Evolutionary conservation across 2,888 invertebrate genomes (phyloP), one percentile per base, ranked within the genome.

Genomic region (Lithophane ornitopus): DNA sequence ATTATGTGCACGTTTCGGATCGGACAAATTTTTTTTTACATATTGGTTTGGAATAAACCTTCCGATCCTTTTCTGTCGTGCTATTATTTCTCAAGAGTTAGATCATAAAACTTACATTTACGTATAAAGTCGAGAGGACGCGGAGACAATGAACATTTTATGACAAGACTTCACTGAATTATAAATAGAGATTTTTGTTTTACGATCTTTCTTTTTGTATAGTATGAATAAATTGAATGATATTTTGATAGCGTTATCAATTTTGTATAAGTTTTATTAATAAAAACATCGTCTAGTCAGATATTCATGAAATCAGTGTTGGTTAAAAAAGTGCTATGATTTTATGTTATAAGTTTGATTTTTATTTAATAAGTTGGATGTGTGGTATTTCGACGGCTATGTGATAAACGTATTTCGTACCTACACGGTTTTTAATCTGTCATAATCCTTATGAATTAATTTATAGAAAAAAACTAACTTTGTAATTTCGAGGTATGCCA

Each of bases 51-150:
- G 0, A 65, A n/a, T 69, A 3, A 12, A 49, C 12, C 22, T 80
- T 80, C 81, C 84, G 19, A 28, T n/a, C 7, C 19, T n/a, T 46
- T 12, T 19, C 39, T 54, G 0, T 26, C 4, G 12, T 39, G 28
- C 1, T n/a, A 46, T 41, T 28, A 63, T 75, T 65, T 75, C 67
- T 70, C 65, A 63, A 72, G 76, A 78, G 73, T 77, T 82, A 39
- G 46, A 72, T 76, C 76, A 80, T 87, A 86, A 87, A 85, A 78
- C 74, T 86, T 74, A 72, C 70, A 82, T 80, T 85, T 80, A 77
- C 71, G 80, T 79, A 77, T 70, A 78, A 82, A 87, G 78, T 76
- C 52, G 66, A 61, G 71, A 82, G 71, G 82, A 68, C 78, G 79
- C 61, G 44, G 67, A 79, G 80, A 83, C 76, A 78, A 74, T 77